Evolutionary conservation across 2,113 vertebrate species (phyloP).

Genomic region (Protomyctophum bolini): DNA sequence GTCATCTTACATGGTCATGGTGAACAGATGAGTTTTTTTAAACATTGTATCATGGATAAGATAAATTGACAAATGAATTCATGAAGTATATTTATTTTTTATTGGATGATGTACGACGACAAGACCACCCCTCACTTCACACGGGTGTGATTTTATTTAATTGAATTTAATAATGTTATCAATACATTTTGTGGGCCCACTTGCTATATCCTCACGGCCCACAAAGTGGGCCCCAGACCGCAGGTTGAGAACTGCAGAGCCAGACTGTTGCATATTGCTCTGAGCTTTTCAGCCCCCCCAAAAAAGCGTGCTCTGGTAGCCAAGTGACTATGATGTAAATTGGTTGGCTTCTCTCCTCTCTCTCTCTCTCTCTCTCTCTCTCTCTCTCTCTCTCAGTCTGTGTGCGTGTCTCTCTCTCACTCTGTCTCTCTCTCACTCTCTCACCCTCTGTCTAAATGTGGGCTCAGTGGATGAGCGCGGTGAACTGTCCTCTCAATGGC

Average conservation of each 20-base stretch:
- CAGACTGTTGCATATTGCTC: conserved; percentile 29
- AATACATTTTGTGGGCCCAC: background rate
- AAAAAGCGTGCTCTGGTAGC: conserved; percentile 36
- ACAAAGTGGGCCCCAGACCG: too few species aligned
- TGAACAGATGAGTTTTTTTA: too few species aligned
- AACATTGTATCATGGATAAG: too few species aligned
- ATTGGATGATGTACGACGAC: too few species aligned
- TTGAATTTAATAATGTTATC: too few species aligned
- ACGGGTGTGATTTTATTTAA: too few species aligned
- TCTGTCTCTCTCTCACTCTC: conserved; percentile 20
- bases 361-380: background rate
- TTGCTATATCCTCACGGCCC: background rate
- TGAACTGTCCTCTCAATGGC: conserved; percentile 75
- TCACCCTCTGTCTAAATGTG: conserved; percentile 68
- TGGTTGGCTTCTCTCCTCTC: conserved; percentile 46
- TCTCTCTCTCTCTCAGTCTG: background rate
- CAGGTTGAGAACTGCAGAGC: background rate
- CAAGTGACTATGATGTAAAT: conserved; percentile 76
- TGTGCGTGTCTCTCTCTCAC: conserved; percentile 24
- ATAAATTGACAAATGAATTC: too few species aligned
- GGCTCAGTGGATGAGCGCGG: conserved; percentile 74
- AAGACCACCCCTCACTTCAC: too few species aligned
- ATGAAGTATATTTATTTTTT: too few species aligned
- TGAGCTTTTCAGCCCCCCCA: conserved; percentile 6
- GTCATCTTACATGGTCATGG: too few species aligned